Evolutionary conservation across 2,113 vertebrate genomes (phyloP).

Genomic region (Cynocephalus volans): DNA sequence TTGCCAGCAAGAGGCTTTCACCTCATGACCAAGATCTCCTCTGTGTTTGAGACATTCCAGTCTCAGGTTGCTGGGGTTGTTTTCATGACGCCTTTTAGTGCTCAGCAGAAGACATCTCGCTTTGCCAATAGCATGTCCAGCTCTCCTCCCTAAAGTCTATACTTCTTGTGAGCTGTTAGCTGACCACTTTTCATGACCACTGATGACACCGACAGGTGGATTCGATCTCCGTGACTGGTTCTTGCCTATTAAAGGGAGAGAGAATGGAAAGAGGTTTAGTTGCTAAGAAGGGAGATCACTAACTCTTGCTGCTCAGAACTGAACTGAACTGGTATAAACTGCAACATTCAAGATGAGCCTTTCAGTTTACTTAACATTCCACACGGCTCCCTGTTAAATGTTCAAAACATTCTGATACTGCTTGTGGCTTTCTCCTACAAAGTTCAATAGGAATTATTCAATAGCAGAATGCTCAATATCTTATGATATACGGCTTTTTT

Average conservation of each 20-base stretch:
- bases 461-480: not conserved
- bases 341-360: not conserved
- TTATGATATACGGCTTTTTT: not conserved
- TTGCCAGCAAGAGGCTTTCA: not conserved
- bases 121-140: not conserved
- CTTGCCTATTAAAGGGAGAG: not conserved
- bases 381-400: conserved; percentile 40
- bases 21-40: not conserved
- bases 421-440: conserved; percentile 57
- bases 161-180: not conserved
- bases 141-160: not conserved
- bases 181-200: not conserved
- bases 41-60: not conserved
- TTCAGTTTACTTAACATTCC: conserved; percentile 64
- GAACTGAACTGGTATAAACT: conserved; percentile 56
- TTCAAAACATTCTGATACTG: conserved; percentile 52
- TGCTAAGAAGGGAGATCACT: conserved; percentile 53
- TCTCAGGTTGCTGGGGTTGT: not conserved
- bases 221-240: not conserved
- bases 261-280: not conserved
- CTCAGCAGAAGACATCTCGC: not conserved
- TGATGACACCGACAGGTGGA: not conserved
- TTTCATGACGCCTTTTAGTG: not conserved
- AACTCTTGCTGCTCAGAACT: not conserved
- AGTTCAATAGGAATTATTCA: conserved; percentile 8